Base-by-base conservation (phyloP, 2,888 invertebrate genomes). In the Serrognathus titanus region DNA sequence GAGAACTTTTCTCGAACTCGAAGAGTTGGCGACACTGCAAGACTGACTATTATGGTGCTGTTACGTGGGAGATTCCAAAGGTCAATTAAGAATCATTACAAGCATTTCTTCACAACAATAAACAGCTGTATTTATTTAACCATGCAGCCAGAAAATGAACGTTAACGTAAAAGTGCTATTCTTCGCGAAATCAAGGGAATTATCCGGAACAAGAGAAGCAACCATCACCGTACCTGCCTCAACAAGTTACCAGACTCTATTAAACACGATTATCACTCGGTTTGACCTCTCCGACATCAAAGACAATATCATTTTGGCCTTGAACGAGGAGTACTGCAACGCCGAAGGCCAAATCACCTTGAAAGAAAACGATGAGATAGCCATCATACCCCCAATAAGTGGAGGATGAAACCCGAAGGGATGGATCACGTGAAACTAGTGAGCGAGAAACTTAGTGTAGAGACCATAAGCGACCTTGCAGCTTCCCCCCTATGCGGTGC, bases 341-440 rank as follows among this genome's bases (percentile, higher is more conserved):
- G 78, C 82, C 1, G 78, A 81, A 37, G 75, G 79, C 38, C 47
- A 68, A 9, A 75, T 91, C 39, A 72, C 78, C 16, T 76, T 93
- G 5, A 81, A 81, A 39, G 80, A 84, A 24, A 85, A 84, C 60
- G 95, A 96, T 80, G 90, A 87, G 75, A 83, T 97, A 60, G 97
- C 96, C 60, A 83, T 97, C 10, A 96, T 97, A 71, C 97, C 97
- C 51, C 97, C 97, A 0, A 81, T 97, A 50, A 96, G 96, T 78
- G 96, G 96, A 68, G 97, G 97, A 68, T 90, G 84, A 64, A 54
- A 55, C 13, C 24, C 7, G 24, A 31, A 4, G 24, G 24, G 6
- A 91, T 89, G 86, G 86, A 93, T 79, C 81, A 84, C 64, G 69
- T 92, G 12, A 83, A 88, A 70, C 73, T 96, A 47, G 84, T 85